These are phyloP conservation scores for Isichthys henryi DNA, from an alignment of 2,113 vertebrate species.

Conservation along the genomic window DNA sequence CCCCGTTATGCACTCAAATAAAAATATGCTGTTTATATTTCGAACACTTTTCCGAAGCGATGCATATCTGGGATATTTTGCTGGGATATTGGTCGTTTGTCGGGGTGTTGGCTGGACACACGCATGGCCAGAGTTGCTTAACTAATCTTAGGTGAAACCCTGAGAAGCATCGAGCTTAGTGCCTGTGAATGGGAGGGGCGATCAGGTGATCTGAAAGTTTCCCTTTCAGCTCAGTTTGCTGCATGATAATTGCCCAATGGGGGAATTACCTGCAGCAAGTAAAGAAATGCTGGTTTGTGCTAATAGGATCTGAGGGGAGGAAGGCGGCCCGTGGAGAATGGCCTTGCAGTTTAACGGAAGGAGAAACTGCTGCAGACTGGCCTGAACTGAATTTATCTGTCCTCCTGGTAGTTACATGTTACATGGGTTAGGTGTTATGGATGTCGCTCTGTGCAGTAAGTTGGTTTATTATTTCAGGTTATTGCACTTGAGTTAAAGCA, in stretches of 20 bases:
- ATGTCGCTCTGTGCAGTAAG: background rate
- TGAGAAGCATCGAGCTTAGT: background rate
- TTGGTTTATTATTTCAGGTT: background rate
- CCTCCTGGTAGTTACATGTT: background rate
- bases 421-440: background rate
- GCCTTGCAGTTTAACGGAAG: background rate
- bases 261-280: slow-evolving; percentile 34
- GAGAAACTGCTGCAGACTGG: background rate
- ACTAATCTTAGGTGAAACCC: background rate
- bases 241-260: slow-evolving; percentile 29
- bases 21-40: background rate
- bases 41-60: background rate
- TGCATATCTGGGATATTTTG: background rate
- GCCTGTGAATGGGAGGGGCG: slow-evolving; percentile 15
- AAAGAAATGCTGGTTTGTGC: slow-evolving; percentile 33
- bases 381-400: background rate
- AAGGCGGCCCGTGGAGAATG: background rate
- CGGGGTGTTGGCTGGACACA: background rate
- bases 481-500: background rate
- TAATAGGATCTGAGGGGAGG: slow-evolving; percentile 48
- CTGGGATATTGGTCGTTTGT: too few relatives aligned
- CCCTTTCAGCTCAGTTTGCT: slow-evolving; percentile 38
- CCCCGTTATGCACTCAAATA: background rate
- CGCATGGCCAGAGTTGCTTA: background rate
- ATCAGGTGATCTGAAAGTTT: slow-evolving; percentile 29